Evolutionary conservation across 2,797 vertebrate genomes (phyloP), one percentile per base, ranked within the genome.

Genomic region (Oreortyx pictus): DNA sequence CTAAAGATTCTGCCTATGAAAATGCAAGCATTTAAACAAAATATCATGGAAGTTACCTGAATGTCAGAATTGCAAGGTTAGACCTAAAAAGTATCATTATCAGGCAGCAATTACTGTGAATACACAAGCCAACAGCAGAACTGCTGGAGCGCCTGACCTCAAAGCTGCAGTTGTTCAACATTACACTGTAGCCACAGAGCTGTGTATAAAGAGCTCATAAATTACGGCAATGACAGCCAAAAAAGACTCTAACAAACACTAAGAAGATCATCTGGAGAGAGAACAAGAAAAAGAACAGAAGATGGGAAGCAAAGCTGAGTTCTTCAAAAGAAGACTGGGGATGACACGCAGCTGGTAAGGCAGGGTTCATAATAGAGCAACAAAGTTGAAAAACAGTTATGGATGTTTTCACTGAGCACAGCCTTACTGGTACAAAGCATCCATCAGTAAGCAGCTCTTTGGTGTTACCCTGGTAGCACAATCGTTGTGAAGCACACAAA

Each of bases 231-330:
- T 29, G 66, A 68, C 33, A 68, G 66, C 25, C 47, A 68, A 50
- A 37, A 37, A 50, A 27, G 25, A n/a, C 20, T 24, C 61, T 19
- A 62, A 43, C 39, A 44, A 54, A 27, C 33, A 54, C n/a, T 1
- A 1, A 54, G 62, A 91, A 50, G 6, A 73, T 13, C 33, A 59
- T 52, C 54, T 76, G 43, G 62, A 76, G 25, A 76, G 39, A 57
- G 73, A 75, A 71, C 66, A 62, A 73, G 66, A 70, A 73, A 89
- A 74, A 15, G 44, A 88, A 86, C 18, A 61, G 47, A 61, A 49
- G 77, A 90, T 3, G 10, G 39, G 46, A 88, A 86, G 59, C 23
- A 54, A 90, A 47, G n/a, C 19, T 1, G 3, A 68, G 25, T 18
- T 56, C 71, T 39, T 94, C 77, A 56, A 82, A 86, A 84, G 46